phyloP scores from a whole-genome alignment of 1,140 invertebrate species.

The Batillaria attramentaria region DNA sequence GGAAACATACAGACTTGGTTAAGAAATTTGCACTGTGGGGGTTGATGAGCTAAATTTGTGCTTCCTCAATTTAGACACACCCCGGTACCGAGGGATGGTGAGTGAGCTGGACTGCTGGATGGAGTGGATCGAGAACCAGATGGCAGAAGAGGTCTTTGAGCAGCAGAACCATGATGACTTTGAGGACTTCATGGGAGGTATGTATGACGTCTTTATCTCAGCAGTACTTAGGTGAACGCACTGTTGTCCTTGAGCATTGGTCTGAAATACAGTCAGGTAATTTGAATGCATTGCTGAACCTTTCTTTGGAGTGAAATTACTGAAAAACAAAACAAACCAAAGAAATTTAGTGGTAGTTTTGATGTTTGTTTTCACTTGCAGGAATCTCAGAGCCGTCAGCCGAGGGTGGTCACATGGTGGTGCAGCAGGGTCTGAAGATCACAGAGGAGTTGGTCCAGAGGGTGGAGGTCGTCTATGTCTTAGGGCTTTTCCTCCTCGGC shows the following conservation, averaged over 20 bases:
- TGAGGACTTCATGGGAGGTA: constrained; percentile 70
- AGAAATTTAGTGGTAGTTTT: too few species aligned
- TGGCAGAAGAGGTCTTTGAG: constrained; percentile 68
- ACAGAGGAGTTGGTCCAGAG: constrained; percentile 70
- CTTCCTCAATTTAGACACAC: constrained; percentile 60
- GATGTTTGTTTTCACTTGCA: constrained; percentile 53
- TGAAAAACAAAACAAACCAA: too few species aligned
- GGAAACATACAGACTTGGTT: too few species aligned
- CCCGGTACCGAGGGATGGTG: constrained; percentile 66
- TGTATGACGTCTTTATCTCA: constrained; percentile 15
- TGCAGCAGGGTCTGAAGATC: constrained; percentile 68
- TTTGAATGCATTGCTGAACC: too few species aligned
- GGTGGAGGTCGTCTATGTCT: constrained; percentile 73
- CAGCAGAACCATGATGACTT: constrained; percentile 63
- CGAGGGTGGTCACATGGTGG: constrained; percentile 59
- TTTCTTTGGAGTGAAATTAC: too few species aligned
- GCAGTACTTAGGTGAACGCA: too few species aligned
- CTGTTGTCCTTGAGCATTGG: neutral
- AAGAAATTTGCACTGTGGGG: too few species aligned
- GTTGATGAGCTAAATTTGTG: neutral
- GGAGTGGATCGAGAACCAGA: constrained; percentile 72
- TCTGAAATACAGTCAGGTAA: too few species aligned
- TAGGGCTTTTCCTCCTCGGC: constrained; percentile 72
- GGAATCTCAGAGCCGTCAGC: constrained; percentile 68
- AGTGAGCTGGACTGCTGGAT: constrained; percentile 73